These are phyloP conservation scores for Lithophane semibrunnea DNA, from an alignment of 2,888 invertebrate genomes.

Conservation along the genomic window DNA sequence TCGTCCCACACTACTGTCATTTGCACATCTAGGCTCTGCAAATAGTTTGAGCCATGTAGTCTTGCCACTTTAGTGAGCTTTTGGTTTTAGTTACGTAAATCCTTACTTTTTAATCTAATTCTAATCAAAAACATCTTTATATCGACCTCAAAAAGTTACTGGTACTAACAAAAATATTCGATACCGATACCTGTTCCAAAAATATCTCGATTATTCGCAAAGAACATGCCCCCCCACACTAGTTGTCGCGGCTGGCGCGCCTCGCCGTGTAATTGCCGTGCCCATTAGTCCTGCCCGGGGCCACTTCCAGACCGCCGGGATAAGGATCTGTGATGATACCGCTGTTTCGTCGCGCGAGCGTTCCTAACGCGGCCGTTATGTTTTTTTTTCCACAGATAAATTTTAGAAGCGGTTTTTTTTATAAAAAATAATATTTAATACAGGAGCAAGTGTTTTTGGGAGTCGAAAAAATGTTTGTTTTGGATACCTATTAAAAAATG, in stretches of 20 bases:
- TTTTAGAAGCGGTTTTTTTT: conserved; percentile 38
- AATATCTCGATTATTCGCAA: conserved; percentile 16
- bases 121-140: neutral
- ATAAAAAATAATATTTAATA: conserved; percentile 19
- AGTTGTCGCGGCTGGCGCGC: conserved; percentile 60
- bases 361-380: conserved; percentile 48
- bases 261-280: conserved; percentile 78
- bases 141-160: neutral
- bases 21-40: neutral
- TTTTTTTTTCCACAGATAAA: conserved; percentile 47
- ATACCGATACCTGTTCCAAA: neutral
- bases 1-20: too few relatives aligned
- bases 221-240: conserved; percentile 33
- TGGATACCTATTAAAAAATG: conserved; percentile 6
- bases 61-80: neutral
- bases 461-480: conserved; percentile 34
- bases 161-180: neutral
- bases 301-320: conserved; percentile 72
- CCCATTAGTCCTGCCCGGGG: conserved; percentile 79
- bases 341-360: conserved; percentile 62
- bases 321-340: conserved; percentile 75
- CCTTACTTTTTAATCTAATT: neutral
- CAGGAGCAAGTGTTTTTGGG: conserved; percentile 6
- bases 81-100: neutral
- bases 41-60: neutral